A percentile compares a stretch with the other conserved stretches of the same genome.
Evolutionary conservation across 2,797 vertebrate species (phyloP).

Genomic region (Australoheros facetus): DNA sequence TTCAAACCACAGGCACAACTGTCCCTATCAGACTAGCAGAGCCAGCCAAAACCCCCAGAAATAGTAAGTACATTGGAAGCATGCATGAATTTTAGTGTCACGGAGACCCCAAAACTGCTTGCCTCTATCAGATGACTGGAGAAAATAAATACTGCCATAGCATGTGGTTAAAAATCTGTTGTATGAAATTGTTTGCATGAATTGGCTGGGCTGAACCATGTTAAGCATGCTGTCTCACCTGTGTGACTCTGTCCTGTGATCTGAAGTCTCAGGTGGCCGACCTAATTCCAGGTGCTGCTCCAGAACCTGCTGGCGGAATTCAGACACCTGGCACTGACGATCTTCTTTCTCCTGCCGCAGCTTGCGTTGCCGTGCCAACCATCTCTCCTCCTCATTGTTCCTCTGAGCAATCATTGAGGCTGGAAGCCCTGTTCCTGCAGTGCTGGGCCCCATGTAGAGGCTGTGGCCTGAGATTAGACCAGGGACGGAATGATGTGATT

Average conservation of each 20-base stretch:
- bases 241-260: conserved; percentile 87
- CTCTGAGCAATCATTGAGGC: conserved; percentile 89
- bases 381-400: conserved; percentile 96
- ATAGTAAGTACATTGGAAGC: conserved; percentile 21
- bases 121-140: conserved; percentile 25
- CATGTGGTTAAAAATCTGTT: too few species aligned
- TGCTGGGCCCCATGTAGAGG: conserved; percentile 86
- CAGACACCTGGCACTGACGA: conserved; percentile 95
- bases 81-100: conserved; percentile 20
- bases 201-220: background rate
- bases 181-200: background rate
- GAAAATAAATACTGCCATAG: background rate
- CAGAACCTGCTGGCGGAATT: conserved; percentile 96
- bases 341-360: conserved; percentile 97
- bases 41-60: conserved; percentile 12
- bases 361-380: conserved; percentile 93
- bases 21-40: conserved; percentile 38
- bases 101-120: background rate
- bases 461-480: conserved; percentile 88
- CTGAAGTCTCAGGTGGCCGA: conserved; percentile 79
- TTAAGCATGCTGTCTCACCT: conserved; percentile 76
- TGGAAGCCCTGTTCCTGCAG: conserved; percentile 74
- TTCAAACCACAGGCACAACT: conserved; percentile 51
- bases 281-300: conserved; percentile 95
- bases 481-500: conserved; percentile 86